Percentiles rank a stretch among this genome's conserved stretches.
phyloP scores from a whole-genome alignment of 2,797 vertebrate species.

The Notoglanidium macrostoma region DNA sequence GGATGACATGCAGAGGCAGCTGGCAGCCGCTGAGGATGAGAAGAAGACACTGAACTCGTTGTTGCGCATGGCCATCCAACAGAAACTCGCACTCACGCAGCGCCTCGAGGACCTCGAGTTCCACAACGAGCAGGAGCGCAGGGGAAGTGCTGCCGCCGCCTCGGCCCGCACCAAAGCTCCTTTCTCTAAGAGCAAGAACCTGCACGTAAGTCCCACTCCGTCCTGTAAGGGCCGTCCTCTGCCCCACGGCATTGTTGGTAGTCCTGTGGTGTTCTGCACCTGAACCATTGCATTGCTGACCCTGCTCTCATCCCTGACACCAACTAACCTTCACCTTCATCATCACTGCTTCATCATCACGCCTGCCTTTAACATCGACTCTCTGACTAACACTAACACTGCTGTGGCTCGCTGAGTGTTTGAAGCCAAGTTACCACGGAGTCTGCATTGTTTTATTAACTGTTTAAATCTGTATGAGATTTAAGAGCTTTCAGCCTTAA shows the following conservation, averaged over 20 bases:
- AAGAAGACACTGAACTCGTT: constrained; percentile 98
- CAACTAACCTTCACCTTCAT: constrained; percentile 27
- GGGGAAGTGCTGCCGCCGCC: constrained; percentile 66
- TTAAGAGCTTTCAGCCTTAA: not conserved
- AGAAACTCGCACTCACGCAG: constrained; percentile 97
- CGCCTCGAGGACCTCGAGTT: constrained; percentile 95
- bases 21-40: constrained; percentile 93
- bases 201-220: constrained; percentile 84
- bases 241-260: constrained; percentile 54
- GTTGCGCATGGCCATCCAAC: constrained; percentile 99
- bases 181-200: constrained; percentile 29
- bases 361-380: not conserved
- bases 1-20: constrained; percentile 98
- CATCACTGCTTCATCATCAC: not conserved
- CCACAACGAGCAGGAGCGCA: constrained; percentile 89
- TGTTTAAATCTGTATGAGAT: not conserved
- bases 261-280: constrained; percentile 12
- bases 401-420: not conserved
- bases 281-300: constrained; percentile 7
- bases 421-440: not conserved
- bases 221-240: constrained; percentile 71
- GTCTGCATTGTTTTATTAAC: not conserved
- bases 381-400: constrained; percentile 1
- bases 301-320: constrained; percentile 2
- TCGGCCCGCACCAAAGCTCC: constrained; percentile 72